Conservation (phyloP, 2,888 invertebrate genomes). For the Pheosia gnoma region DNA sequence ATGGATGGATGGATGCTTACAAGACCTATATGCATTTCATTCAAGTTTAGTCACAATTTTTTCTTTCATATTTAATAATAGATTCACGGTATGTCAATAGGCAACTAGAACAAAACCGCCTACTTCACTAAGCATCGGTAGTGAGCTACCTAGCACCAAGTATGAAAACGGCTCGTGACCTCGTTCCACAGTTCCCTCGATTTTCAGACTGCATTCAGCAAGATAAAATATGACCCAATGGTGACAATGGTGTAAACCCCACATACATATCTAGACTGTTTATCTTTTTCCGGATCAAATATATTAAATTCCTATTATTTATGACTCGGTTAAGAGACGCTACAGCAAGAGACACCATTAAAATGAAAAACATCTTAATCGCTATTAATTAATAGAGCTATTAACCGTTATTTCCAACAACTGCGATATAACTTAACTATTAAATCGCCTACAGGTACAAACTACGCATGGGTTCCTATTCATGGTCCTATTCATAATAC, state of each 20-base stretch:
- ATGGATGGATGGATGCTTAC: too few species aligned
- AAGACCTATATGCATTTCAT: too few species aligned
- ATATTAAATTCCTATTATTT: too few species aligned
- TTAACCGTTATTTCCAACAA: not conserved
- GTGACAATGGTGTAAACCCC: too few species aligned
- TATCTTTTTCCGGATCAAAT: too few species aligned
- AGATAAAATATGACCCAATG: not conserved
- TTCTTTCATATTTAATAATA: too few species aligned
- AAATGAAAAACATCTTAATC: not conserved
- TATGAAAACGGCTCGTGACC: constrained; percentile 28
- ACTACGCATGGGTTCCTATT: not conserved
- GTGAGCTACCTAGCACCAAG: constrained; percentile 9
- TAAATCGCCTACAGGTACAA: not conserved
- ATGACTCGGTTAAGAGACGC: too few species aligned
- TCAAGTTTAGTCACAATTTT: too few species aligned
- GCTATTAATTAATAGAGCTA: not conserved
- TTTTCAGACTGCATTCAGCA: constrained; percentile 1
- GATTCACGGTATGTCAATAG: not conserved
- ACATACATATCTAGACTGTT: too few species aligned
- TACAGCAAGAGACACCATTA: not conserved
- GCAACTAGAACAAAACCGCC: not conserved
- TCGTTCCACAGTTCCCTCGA: constrained; percentile 21
- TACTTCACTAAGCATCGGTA: not conserved
- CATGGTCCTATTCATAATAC: not conserved
- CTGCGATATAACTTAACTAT: not conserved